Evolutionary conservation across 1,140 invertebrate species (phyloP).

Genomic region (Drosophila punjabiensis): DNA sequence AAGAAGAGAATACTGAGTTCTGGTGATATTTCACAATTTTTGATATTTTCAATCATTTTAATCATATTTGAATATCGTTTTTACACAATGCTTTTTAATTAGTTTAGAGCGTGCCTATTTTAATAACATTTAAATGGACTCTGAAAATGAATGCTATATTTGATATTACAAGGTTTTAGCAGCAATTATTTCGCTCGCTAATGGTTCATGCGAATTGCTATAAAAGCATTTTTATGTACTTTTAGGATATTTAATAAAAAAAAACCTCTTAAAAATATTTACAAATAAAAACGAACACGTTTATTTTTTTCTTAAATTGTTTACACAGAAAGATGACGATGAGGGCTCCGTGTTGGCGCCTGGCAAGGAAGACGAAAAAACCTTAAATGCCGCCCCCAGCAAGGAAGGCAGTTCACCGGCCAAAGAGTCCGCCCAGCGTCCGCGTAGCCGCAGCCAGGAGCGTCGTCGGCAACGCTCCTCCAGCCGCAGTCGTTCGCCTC

Average conservation of each 20-base stretch:
- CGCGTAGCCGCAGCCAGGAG: slow-evolving; percentile 45
- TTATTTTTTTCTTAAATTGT: not conserved
- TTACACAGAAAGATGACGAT: slow-evolving; percentile 60
- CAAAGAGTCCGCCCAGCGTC: slow-evolving; percentile 13
- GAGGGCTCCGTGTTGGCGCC: not conserved
- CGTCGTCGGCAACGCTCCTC: slow-evolving; percentile 16
- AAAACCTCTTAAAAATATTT: not conserved
- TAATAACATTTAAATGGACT: too few relatives aligned
- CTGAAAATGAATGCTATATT: too few relatives aligned
- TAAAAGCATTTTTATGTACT: too few relatives aligned
- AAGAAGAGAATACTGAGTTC: not conserved
- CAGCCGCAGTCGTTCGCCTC: slow-evolving; percentile 49
- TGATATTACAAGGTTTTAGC: not conserved
- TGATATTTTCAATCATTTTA: not conserved
- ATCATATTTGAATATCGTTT: not conserved
- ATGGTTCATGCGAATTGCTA: too few relatives aligned
- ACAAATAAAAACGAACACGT: not conserved
- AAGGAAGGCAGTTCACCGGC: slow-evolving; percentile 3
- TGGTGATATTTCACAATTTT: not conserved
- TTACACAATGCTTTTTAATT: too few relatives aligned
- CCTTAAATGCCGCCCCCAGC: not conserved
- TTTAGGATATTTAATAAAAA: too few relatives aligned
- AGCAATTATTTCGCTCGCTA: not conserved
- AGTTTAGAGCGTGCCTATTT: too few relatives aligned
- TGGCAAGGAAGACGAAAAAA: not conserved